A percentile compares a stretch with the other conserved stretches of the same genome.
Conservation (phyloP, 1,140 invertebrate species). For the Nymphalis io region DNA sequence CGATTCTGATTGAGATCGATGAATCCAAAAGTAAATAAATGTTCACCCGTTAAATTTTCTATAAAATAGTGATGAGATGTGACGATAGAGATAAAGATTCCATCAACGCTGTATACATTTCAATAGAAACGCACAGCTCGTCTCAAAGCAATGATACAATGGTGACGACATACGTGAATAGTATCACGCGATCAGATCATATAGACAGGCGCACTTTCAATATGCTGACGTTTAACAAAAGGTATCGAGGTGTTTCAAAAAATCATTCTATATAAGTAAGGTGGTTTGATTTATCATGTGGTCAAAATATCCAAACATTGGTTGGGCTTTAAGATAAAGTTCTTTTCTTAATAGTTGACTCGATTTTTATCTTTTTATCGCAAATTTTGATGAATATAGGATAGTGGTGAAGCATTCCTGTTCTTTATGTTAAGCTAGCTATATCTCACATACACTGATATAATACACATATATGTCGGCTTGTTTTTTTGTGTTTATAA, state of each 20-base stretch:
- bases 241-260: conserved; percentile 6
- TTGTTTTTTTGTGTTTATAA: no score
- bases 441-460: neutral
- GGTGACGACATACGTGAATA: conserved; percentile 61
- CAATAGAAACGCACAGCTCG: conserved; percentile 44
- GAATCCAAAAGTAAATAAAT: no score
- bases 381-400: conserved; percentile 18
- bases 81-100: conserved; percentile 35
- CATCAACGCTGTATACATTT: conserved; percentile 45
- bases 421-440: neutral
- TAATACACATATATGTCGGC: neutral
- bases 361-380: conserved; percentile 34
- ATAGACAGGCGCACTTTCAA: conserved; percentile 36
- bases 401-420: neutral
- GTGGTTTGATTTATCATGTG: conserved; percentile 40
- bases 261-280: neutral
- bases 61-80: conserved; percentile 1
- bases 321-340: conserved; percentile 9
- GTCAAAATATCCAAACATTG: conserved; percentile 59
- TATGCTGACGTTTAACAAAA: conserved; percentile 28
- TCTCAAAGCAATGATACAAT: conserved; percentile 48
- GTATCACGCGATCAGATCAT: conserved; percentile 55
- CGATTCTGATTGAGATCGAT: no score
- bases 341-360: conserved; percentile 14
- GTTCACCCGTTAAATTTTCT: no score